Evolutionary conservation across 1,140 invertebrate species (phyloP).

Genomic region (Drosophila tsacasi): DNA sequence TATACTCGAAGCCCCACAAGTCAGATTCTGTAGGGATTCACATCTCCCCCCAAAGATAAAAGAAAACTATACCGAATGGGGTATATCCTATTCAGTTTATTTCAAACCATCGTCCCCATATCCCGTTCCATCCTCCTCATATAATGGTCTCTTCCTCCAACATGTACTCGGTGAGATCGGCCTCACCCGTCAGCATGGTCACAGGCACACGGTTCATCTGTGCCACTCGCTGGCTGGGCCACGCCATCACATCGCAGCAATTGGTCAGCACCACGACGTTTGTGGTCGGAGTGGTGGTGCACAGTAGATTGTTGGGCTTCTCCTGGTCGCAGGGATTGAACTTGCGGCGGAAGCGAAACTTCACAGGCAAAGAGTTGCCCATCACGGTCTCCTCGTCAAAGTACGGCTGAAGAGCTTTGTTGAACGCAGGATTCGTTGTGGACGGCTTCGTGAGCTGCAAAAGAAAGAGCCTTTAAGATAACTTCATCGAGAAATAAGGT

Average conservation of each 20-base stretch:
- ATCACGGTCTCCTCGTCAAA: slow-evolving; percentile 73
- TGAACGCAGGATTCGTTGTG: slow-evolving; percentile 48
- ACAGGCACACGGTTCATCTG: slow-evolving; percentile 73
- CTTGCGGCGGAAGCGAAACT: slow-evolving; percentile 64
- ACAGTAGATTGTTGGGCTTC: slow-evolving; percentile 43
- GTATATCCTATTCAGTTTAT: slow-evolving; percentile 6
- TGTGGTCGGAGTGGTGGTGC: slow-evolving; percentile 53
- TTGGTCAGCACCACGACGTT: slow-evolving; percentile 70
- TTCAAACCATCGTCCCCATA: neutral
- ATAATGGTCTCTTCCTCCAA: slow-evolving; percentile 74
- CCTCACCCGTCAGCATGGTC: slow-evolving; percentile 56
- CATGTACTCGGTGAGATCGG: slow-evolving; percentile 71
- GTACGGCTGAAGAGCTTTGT: slow-evolving; percentile 21
- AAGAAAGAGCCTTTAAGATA: neutral
- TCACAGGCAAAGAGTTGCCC: slow-evolving; percentile 61
- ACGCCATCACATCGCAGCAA: slow-evolving; percentile 65
- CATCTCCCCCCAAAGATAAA: neutral
- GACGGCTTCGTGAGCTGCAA: slow-evolving; percentile 56
- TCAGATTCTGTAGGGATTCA: slow-evolving; percentile 19
- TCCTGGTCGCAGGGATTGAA: slow-evolving; percentile 51
- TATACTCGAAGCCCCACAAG: slow-evolving; percentile 22
- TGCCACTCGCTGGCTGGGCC: slow-evolving; percentile 67
- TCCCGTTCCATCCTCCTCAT: slow-evolving; percentile 14
- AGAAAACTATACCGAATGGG: neutral
- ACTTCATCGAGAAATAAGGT: neutral